Conservation (phyloP, 2,888 invertebrate genomes). For the Trichacis sp. region DNA sequence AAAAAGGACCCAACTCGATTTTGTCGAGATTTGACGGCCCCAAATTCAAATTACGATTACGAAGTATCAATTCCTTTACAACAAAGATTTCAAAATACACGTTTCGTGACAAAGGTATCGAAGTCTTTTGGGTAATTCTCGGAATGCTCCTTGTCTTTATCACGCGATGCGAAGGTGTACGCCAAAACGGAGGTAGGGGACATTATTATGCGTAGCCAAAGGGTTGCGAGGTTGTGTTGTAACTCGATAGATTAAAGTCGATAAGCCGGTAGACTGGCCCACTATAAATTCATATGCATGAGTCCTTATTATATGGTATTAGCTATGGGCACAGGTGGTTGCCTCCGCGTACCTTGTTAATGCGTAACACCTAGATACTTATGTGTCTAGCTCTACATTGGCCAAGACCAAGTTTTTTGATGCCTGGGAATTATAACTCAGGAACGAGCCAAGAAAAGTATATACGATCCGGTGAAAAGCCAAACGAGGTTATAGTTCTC, state of each 20-base stretch:
- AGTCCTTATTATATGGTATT: constrained; percentile 66
- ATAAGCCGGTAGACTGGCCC: constrained; percentile 59
- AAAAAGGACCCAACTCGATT: no score
- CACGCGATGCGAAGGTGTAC: background rate
- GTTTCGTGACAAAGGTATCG: no score
- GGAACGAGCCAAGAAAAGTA: background rate
- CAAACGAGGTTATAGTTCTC: background rate
- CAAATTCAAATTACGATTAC: no score
- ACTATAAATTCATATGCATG: constrained; percentile 64
- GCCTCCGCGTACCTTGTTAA: constrained; percentile 54
- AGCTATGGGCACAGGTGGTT: constrained; percentile 68
- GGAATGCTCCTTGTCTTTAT: background rate
- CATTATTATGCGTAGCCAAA: constrained; percentile 43
- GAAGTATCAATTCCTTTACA: no score
- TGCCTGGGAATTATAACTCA: background rate
- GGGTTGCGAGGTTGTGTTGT: constrained; percentile 38
- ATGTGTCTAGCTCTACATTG: constrained; percentile 22
- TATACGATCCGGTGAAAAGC: background rate
- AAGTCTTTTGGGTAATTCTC: background rate
- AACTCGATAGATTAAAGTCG: constrained; percentile 47
- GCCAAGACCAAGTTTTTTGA: constrained; percentile 6
- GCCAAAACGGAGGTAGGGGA: constrained; percentile 25
- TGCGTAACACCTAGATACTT: constrained; percentile 52
- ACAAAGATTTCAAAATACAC: no score
- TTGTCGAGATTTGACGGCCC: no score